These are phyloP conservation scores for Darevskia nairensis DNA, from an alignment of 2,797 vertebrate species.

Conservation along the genomic window DNA sequence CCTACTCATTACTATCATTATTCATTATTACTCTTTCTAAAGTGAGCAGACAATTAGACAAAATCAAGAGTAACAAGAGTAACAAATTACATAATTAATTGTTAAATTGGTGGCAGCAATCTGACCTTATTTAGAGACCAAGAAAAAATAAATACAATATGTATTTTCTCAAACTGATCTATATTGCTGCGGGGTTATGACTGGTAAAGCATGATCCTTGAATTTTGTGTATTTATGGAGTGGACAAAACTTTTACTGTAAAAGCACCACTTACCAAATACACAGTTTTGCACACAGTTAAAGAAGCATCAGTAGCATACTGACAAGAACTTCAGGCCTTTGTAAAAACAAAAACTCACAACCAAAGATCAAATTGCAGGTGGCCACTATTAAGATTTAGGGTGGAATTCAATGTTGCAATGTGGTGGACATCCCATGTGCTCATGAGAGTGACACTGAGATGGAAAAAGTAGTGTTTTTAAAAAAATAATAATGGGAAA, in stretches of 20 bases:
- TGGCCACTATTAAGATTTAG: not conserved
- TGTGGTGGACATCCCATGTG: too few species aligned
- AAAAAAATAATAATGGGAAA: too few species aligned
- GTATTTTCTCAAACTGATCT: not conserved
- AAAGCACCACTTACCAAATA: not conserved
- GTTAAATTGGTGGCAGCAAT: slow-evolving; percentile 18
- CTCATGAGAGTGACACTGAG: too few species aligned
- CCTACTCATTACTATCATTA: slow-evolving; percentile 7
- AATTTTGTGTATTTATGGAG: slow-evolving; percentile 1
- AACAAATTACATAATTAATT: slow-evolving; percentile 23
- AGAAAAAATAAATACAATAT: slow-evolving; percentile 9
- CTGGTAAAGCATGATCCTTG: accelerated
- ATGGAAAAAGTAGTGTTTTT: too few species aligned
- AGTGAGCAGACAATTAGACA: slow-evolving; percentile 8
- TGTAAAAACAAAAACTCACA: too few species aligned
- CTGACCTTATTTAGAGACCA: slow-evolving; percentile 18
- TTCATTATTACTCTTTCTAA: slow-evolving; percentile 42
- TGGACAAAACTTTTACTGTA: not conserved
- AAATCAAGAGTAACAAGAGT: slow-evolving; percentile 25
- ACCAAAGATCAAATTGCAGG: too few species aligned
- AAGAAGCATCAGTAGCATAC: not conserved
- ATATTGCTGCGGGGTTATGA: not conserved
- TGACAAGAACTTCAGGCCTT: not conserved
- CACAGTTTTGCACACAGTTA: not conserved
- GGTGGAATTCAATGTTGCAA: too few species aligned